phyloP scores from a whole-genome alignment of 2,888 invertebrate species.

The Amphipyra berbera region DNA sequence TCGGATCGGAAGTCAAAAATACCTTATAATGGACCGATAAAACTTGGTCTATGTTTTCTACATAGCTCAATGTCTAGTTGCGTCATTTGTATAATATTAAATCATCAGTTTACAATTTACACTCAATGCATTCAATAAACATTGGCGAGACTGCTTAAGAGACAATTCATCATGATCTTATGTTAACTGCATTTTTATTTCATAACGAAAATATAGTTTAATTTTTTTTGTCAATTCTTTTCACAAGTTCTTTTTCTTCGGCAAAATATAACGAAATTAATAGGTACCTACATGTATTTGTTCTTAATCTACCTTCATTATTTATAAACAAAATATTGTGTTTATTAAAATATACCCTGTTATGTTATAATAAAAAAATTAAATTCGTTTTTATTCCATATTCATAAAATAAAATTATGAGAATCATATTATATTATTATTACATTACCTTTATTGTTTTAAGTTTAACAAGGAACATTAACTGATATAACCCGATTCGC shows the following conservation, averaged over 20 bases:
- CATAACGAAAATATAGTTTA: no score
- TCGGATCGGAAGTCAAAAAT: slow-evolving; percentile 3
- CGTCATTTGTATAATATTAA: slow-evolving; percentile 2
- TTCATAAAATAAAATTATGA: background rate
- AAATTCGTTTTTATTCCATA: no score
- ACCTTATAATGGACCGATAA: background rate
- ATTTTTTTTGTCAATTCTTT: no score
- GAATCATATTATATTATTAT: slow-evolving; percentile 10
- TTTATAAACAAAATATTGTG: no score
- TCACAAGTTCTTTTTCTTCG: no score
- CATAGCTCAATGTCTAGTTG: background rate
- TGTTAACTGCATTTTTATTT: no score
- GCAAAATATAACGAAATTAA: no score
- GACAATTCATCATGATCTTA: no score
- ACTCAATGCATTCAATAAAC: background rate
- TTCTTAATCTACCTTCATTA: no score
- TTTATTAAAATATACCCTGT: no score
- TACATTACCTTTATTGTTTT: slow-evolving; percentile 8
- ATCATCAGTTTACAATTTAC: slow-evolving; percentile 1
- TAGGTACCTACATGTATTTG: no score
- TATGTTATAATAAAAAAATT: no score
- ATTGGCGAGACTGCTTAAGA: background rate
- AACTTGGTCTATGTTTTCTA: background rate
- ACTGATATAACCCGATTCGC: slow-evolving; percentile 59
- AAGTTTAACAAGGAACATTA: slow-evolving; percentile 44